These are phyloP conservation scores for Poecilobothrus nobilitatus DNA, from an alignment of 2,888 invertebrate genomes.

Conservation along the genomic window DNA sequence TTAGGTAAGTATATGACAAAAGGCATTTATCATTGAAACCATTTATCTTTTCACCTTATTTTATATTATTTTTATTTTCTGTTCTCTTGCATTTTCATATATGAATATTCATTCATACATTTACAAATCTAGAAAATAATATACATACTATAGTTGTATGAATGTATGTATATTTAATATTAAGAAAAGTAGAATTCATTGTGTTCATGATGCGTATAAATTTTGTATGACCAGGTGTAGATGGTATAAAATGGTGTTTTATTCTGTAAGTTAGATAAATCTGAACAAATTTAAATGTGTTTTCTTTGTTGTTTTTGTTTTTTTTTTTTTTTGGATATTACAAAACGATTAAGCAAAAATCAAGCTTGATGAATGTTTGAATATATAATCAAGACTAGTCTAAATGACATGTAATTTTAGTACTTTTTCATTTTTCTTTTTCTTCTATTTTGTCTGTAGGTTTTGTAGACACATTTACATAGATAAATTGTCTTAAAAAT, in stretches of 20 bases:
- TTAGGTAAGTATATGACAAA: constrained; percentile 4
- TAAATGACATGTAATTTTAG: no score
- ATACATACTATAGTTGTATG: not conserved
- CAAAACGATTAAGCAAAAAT: no score
- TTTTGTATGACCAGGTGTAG: not conserved
- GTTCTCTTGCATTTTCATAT: not conserved
- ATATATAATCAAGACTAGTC: no score
- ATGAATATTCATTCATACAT: not conserved
- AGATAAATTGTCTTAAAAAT: no score
- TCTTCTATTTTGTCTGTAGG: no score
- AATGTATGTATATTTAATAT: not conserved
- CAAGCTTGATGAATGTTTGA: no score
- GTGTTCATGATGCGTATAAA: not conserved
- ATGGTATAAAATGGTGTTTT: not conserved
- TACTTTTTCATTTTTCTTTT: no score
- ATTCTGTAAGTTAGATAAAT: not conserved
- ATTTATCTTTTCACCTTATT: not conserved
- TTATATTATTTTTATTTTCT: not conserved
- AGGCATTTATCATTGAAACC: constrained; percentile 3
- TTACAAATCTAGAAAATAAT: not conserved
- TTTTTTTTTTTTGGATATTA: no score
- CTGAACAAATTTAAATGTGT: no score
- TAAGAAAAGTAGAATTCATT: not conserved
- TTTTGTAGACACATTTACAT: no score
- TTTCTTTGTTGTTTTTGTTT: no score